phyloP scores from a whole-genome alignment of 2,113 vertebrate species.

The Sorex araneus region DNA sequence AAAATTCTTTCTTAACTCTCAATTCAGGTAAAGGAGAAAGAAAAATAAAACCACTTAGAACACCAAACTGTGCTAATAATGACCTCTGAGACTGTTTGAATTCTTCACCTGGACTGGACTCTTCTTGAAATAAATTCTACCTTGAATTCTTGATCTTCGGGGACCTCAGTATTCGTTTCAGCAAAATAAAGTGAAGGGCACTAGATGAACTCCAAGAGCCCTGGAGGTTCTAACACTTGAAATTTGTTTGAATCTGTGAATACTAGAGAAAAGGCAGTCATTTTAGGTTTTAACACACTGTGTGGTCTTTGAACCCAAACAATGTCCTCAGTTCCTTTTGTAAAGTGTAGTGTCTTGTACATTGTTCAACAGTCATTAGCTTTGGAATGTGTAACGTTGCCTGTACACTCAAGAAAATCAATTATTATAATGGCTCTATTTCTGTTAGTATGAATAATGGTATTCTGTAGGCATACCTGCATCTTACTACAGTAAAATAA shows the following conservation, averaged over 20 bases:
- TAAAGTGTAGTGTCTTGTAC: neutral
- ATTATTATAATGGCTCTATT: slow-evolving; percentile 33
- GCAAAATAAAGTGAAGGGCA: slow-evolving; percentile 31
- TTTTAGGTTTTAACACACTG: slow-evolving; percentile 9
- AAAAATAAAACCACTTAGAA: slow-evolving; percentile 8
- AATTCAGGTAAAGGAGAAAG: slow-evolving; percentile 25
- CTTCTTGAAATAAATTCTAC: slow-evolving; percentile 62
- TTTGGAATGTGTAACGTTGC: slow-evolving; percentile 7
- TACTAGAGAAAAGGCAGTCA: slow-evolving; percentile 40
- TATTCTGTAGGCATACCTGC: neutral
- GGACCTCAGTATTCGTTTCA: neutral
- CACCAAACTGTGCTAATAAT: slow-evolving; percentile 6
- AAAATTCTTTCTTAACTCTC: neutral
- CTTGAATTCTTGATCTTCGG: slow-evolving; percentile 24
- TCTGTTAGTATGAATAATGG: slow-evolving; percentile 14
- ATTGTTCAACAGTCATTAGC: slow-evolving; percentile 17
- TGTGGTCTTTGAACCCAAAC: neutral
- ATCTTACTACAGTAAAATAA: slow-evolving; percentile 6
- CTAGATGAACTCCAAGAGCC: neutral
- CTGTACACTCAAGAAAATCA: slow-evolving; percentile 46
- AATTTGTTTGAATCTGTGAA: slow-evolving; percentile 48
- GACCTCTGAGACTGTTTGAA: neutral
- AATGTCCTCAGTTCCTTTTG: slow-evolving; percentile 17
- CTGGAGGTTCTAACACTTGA: neutral
- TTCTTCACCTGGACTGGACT: slow-evolving; percentile 19